Evolutionary conservation across 1,140 invertebrate species (phyloP).

Genomic region (Caenorhabditis elegans): WBcel235 BX284606.5:16634001-16634500

Average conservation of each 20-base stretch:
- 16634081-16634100: conserved; percentile 53
- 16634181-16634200: conserved; percentile 55
- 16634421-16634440: conserved; percentile 49
- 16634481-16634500: conserved; percentile 61
- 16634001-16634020: background rate
- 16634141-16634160: background rate
- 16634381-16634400: background rate
- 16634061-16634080: conserved; percentile 46
- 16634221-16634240: conserved; percentile 49
- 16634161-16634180: conserved; percentile 41
- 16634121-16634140: conserved; percentile 47
- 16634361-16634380: background rate
- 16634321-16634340: background rate
- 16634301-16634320: background rate
- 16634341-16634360: background rate
- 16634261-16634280: conserved; percentile 59
- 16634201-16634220: conserved; percentile 53
- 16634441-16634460: conserved; percentile 51
- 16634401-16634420: too few relatives aligned
- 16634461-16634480: conserved; percentile 56
- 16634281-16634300: conserved; percentile 27
- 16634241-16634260: conserved; percentile 59
- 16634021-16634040: conserved; percentile 51
- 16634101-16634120: conserved; percentile 51
- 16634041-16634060: conserved; percentile 49